phyloP scores from a whole-genome alignment of 2,797 vertebrate species.

The Pitangus sulphuratus region DNA sequence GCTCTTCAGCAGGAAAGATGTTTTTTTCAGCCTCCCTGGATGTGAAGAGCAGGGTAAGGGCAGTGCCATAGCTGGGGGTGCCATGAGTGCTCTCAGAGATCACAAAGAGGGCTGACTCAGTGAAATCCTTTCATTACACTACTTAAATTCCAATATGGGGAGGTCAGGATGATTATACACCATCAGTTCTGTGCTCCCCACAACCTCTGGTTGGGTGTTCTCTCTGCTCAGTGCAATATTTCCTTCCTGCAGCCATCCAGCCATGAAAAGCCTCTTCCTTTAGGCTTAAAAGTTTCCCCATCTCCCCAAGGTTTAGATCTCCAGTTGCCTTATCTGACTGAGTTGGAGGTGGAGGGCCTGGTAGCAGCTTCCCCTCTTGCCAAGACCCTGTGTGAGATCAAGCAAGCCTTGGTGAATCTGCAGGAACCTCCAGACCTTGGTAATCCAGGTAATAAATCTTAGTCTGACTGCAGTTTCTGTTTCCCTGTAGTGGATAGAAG shows the following conservation, averaged over 20 bases:
- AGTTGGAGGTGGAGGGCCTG: constrained; percentile 81
- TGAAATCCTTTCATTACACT: not conserved
- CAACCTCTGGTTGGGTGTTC: not conserved
- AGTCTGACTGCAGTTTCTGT: not conserved
- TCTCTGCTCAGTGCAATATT: not conserved
- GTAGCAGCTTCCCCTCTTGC: constrained; percentile 81
- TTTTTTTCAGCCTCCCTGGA: not conserved
- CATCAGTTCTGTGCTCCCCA: not conserved
- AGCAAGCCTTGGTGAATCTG: constrained; percentile 77
- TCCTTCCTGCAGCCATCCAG: not conserved
- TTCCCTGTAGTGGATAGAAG: not conserved
- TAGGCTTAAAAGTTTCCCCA: rapidly evolving
- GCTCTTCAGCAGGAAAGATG: constrained; percentile 36
- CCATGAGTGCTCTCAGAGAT: not conserved
- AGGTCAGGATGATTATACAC: not conserved
- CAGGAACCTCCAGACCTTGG: not conserved
- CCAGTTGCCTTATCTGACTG: constrained; percentile 49
- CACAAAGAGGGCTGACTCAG: not conserved
- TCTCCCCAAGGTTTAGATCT: not conserved
- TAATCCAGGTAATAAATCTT: not conserved
- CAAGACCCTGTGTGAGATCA: constrained; percentile 83
- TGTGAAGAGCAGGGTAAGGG: not conserved
- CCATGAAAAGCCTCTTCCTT: not conserved
- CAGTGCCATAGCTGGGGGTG: not conserved
- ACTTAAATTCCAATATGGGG: not conserved